These are phyloP conservation scores for Acleris emargana DNA, from an alignment of 2,888 invertebrate genomes.

Conservation along the genomic window DNA sequence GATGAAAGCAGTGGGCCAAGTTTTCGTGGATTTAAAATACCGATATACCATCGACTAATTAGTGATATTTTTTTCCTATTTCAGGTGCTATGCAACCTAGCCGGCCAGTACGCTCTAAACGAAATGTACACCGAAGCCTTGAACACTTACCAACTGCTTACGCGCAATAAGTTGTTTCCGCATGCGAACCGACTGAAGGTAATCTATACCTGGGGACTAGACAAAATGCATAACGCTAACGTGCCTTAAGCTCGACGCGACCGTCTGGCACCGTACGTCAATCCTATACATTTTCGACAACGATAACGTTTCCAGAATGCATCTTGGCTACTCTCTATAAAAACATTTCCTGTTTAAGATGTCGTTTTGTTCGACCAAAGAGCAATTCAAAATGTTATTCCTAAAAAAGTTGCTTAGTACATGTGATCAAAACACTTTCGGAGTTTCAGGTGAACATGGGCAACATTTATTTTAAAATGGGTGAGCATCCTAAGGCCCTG, in stretches of 20 bases:
- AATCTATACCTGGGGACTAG: conserved; percentile 17
- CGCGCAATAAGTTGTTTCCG: conserved; percentile 95
- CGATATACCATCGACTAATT: background rate
- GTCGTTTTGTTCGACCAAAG: no score
- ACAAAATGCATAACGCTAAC: no score
- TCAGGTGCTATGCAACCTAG: conserved; percentile 97
- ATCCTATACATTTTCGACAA: no score
- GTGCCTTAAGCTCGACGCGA: no score
- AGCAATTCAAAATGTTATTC: no score
- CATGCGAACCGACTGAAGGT: conserved; percentile 97
- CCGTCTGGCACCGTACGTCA: no score
- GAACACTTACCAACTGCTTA: conserved; percentile 97
- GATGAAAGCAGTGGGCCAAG: no score
- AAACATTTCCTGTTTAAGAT: no score
- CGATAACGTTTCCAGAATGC: no score
- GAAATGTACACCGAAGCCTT: conserved; percentile 98
- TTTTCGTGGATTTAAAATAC: no score
- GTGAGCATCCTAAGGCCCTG: conserved; percentile 95
- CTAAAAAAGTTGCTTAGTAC: background rate
- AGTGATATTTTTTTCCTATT: conserved; percentile 38
- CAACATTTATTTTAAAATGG: conserved; percentile 97
- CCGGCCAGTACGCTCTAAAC: conserved; percentile 96
- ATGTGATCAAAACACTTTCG: background rate
- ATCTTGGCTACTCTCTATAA: no score
- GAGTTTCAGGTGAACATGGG: conserved; percentile 91